These are phyloP conservation scores for Formicarius rufipectus DNA, from an alignment of 2,113 vertebrate species.

Conservation along the genomic window DNA sequence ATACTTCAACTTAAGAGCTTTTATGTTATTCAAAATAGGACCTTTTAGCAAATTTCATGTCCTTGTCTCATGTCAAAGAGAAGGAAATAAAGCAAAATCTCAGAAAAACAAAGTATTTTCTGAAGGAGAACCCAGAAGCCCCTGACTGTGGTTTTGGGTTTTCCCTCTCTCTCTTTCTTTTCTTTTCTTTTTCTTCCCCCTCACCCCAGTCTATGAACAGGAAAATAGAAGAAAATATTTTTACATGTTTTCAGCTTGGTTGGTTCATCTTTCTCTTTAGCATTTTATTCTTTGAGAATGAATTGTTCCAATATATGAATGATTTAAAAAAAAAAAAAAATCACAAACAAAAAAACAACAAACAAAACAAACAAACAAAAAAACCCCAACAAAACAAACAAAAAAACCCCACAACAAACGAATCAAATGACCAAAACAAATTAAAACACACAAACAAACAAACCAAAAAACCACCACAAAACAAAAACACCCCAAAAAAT, in stretches of 20 bases:
- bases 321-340: too few species aligned
- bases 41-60: not conserved
- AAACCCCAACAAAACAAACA: not conserved
- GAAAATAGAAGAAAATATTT: not conserved
- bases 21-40: not conserved
- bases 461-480: not conserved
- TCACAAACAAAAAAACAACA: not conserved
- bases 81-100: not conserved
- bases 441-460: not conserved
- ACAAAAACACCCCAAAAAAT: not conserved
- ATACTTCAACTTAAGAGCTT: not conserved
- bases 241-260: not conserved
- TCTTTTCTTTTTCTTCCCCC: rapidly evolving
- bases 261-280: not conserved
- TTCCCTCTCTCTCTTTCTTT: not conserved
- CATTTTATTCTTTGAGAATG: not conserved
- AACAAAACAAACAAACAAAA: not conserved
- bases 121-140: not conserved
- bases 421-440: too few species aligned
- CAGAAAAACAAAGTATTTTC: not conserved
- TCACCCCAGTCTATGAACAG: not conserved
- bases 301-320: rapidly evolving
- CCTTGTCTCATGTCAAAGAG: not conserved
- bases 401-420: too few species aligned
- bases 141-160: not conserved